Base-by-base conservation (phyloP, 37 sponge, comb jelly and placozoan genomes). In the Oopsacas minuta region DNA sequence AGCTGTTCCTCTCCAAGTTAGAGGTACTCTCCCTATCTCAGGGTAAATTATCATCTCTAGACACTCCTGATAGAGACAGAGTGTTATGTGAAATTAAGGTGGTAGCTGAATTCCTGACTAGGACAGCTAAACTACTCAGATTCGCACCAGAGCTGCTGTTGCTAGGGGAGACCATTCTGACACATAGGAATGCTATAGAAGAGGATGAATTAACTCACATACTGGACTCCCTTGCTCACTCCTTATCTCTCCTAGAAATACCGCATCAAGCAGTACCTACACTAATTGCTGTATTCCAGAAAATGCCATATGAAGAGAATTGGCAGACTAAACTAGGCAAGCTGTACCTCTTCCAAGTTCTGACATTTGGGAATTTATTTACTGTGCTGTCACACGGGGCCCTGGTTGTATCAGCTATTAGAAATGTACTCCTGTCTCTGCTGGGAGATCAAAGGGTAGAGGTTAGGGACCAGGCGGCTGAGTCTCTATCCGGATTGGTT, bases 391-490 rank as follows among this genome's bases (percentile, higher is more conserved):
- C 83, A n/a, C 83, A 82, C 83, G 23, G 38, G 30, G 38, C 17
- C 25, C 83, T 17, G 30, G 38, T 82, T 38, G 23, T 28, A 25
- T 5, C 39, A 5, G 38, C 39, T 3, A 28, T 82, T 23, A 37
- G 38, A 37, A 28, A n/a, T 38, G 39, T 82, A 25, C 83, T 38
- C 36, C 32, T 25, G 25, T 23, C 23, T 1, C 83, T 38, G 23
- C 83, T 38, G 23, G 17, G 25, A n/a, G 39, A 37, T 28, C 25
- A 49, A 37, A 30, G 52, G 1, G 1, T 52, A 17, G 81, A 94
- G 94, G 94, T 94, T 0, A 52, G 94, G 35, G 92, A 94, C 37
- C 39, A 89, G 38, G 92, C 92, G 5, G 87, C 94, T 0, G 82
- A 86, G 25, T 88, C 92, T 0, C 36, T 91, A 39, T 86, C 90